Evolutionary conservation across 2,113 vertebrate species (phyloP), one percentile per base, ranked within the genome.

Genomic region (Ellobius talpinus): DNA sequence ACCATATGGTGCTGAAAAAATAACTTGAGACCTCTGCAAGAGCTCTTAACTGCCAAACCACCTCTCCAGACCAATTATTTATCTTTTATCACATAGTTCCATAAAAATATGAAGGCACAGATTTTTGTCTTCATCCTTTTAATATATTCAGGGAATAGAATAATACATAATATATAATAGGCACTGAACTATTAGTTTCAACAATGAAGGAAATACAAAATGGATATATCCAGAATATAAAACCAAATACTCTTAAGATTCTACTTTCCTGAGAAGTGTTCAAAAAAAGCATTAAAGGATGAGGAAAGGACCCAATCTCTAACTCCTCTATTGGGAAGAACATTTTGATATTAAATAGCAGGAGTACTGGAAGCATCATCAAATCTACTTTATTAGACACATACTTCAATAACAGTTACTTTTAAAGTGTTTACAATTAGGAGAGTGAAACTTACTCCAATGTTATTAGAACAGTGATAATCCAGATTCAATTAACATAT

Each of bases 271-370:
- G 68, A 93, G 58, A 89, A 90, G 21, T 39, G 61, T 96, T 89
- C 94, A 10, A 90, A 76, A 76, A 84, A 93, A 63, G n/a, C 55
- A 93, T n/a, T 13, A 90, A 93, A 91, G 93, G 91, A 81, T 87
- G 26, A 96, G 19, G 89, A 86, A 92, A 73, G 23, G 3, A 89
- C 36, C 50, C 91, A 68, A 77, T 66, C 65, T 24, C 74, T 29
- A 26, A 10, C 4, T 65, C 52, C 47, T 13, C n/a, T 23, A 36
- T 39, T 74, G 14, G 6, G 24, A 13, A 47, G 58, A 42, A 66
- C 45, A 65, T 72, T 63, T 85, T 82, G 50, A 89, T 84, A 94
- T 52, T 94, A 82, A 81, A 66, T 26, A 88, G 8, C 84, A 9
- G 33, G 7, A 93, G 42, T 63, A 58, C 26, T 93, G 23, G 70